Percentiles rank a stretch among this genome's conserved stretches.
phyloP scores from a whole-genome alignment of 2,888 invertebrate genomes.

The Drosophila tanythrix region DNA sequence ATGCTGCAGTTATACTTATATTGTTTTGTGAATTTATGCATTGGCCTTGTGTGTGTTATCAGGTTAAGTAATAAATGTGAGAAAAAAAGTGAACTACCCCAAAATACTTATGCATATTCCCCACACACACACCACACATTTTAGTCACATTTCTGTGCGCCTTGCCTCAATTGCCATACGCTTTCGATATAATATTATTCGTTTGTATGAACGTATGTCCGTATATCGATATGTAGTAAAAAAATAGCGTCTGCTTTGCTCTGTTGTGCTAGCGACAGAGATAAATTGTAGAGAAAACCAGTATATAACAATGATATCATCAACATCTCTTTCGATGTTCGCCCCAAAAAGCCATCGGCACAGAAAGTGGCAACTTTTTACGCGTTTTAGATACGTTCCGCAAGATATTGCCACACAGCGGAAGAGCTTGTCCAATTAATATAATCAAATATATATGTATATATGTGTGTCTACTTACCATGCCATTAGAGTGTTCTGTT shows the following conservation, averaged over 20 bases:
- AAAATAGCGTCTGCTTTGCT: slow-evolving; percentile 27
- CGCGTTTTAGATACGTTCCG: slow-evolving; percentile 16
- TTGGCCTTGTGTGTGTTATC: slow-evolving; percentile 3
- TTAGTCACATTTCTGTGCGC: slow-evolving; percentile 7
- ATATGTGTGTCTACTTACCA: neutral
- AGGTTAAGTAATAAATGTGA: slow-evolving; percentile 47
- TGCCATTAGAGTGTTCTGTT: neutral
- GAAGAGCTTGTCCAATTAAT: slow-evolving; percentile 6
- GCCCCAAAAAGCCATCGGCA: slow-evolving; percentile 25
- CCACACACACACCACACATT: slow-evolving; percentile 3
- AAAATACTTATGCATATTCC: slow-evolving; percentile 2
- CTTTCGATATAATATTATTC: slow-evolving; percentile 22
- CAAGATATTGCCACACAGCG: slow-evolving; percentile 17
- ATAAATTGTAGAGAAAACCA: slow-evolving; percentile 46
- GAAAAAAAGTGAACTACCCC: slow-evolving; percentile 15
- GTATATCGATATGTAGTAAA: neutral
- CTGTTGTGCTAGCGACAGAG: slow-evolving; percentile 27
- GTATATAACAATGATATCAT: slow-evolving; percentile 63
- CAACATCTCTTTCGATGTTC: slow-evolving; percentile 36
- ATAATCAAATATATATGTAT: slow-evolving; percentile 3
- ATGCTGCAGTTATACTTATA: slow-evolving; percentile 1
- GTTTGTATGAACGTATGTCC: neutral
- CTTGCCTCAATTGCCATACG: slow-evolving; percentile 48
- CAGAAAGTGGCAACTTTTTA: slow-evolving; percentile 37
- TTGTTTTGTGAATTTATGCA: neutral